Evolutionary conservation across 1,140 invertebrate species (phyloP), one percentile per base, ranked within the genome.

Genomic region (Tetragonula clypearis): DNA sequence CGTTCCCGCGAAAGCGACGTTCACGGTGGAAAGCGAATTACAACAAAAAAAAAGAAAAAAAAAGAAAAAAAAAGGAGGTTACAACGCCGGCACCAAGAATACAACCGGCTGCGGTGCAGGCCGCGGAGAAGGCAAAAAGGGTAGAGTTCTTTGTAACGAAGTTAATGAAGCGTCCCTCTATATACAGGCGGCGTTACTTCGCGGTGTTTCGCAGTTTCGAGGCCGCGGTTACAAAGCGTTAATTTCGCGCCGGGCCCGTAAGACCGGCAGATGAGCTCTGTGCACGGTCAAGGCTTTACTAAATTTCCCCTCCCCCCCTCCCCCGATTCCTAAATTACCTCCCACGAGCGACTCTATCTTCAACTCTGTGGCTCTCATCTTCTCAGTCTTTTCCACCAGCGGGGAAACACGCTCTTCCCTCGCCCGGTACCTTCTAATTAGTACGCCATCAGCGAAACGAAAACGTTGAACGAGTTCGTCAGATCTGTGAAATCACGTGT

Each of bases 261-360:
- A 79, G 78, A 56, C 65, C 53, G 49, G 11, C n/a, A 49, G 49
- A 79, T 79, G 78, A 79, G 78, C n/a, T 14, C 26, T 62, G 49
- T 15, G 60, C 77, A 66, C n/a, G 77, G 41, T 69, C 78, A 79
- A 69, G 65, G 78, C 78, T 79, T 79, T 79, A 69, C 78, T 69
- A 69, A 79, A 79, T 79, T 79, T 76, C 21, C 53, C 8, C 30
- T 17, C 72, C 23, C 2, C 9, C 21, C 53, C 8, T 14, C 23
- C 72, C 23, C 6, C 9, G 21, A 53, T 69, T n/a, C 9, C 78
- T 15, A 79, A 79, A 79, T 79, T 79, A 79, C 65, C 78, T 35
- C 15, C 65, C 26, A n/a, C 65, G 41, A 49, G 65, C 30, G 53
- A 56, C 26, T 69, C 53, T 56, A 69, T 71, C 78, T 79, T 79